Conservation (phyloP, 2,888 invertebrate genomes). For the Apamea monoglypha region DNA sequence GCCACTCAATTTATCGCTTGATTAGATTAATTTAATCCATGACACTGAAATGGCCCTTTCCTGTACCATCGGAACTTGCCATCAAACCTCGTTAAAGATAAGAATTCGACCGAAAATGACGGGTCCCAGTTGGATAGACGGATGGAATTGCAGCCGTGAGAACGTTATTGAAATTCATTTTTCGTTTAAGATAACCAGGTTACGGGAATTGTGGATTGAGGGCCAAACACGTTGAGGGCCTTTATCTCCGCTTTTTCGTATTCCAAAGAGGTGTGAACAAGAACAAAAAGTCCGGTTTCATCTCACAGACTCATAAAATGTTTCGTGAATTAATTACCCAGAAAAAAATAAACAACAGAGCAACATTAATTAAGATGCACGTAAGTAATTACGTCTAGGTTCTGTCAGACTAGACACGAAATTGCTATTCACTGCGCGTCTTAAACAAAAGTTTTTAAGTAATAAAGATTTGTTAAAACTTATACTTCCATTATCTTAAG, state of each 20-base stretch:
- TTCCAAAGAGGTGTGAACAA: constrained; percentile 44
- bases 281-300: constrained; percentile 33
- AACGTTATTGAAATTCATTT: constrained; percentile 65
- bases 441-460: constrained; percentile 38
- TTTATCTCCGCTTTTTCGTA: constrained; percentile 55
- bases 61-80: constrained; percentile 82
- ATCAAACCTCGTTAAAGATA: constrained; percentile 82
- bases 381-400: constrained; percentile 25
- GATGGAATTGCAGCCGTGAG: constrained; percentile 67
- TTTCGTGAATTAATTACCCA: constrained; percentile 18
- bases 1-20: constrained; percentile 83
- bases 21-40: constrained; percentile 88
- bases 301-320: constrained; percentile 17
- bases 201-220: constrained; percentile 32
- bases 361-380: constrained; percentile 31
- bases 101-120: constrained; percentile 79
- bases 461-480: constrained; percentile 37
- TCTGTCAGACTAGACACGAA: constrained; percentile 26
- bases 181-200: constrained; percentile 54
- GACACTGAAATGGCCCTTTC: constrained; percentile 85
- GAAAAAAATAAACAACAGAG: constrained; percentile 26
- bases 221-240: constrained; percentile 44
- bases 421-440: constrained; percentile 41
- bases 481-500: constrained; percentile 26
- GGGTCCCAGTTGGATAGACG: constrained; percentile 67